These are phyloP conservation scores for Atherinosoma microstoma DNA, from an alignment of 2,797 vertebrate species.

Conservation along the genomic window DNA sequence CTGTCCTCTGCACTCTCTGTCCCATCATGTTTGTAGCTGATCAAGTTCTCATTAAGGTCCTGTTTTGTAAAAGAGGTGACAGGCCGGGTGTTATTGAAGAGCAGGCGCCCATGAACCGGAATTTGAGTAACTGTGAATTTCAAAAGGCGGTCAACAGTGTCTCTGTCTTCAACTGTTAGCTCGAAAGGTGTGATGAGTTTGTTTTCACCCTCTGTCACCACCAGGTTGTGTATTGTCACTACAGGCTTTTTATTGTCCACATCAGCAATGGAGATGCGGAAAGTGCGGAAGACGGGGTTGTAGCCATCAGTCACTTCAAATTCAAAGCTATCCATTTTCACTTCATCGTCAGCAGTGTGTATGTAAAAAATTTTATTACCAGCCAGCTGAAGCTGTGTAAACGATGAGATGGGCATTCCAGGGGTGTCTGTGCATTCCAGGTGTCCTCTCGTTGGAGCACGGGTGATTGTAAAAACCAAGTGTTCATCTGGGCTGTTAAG, in stretches of 20 bases:
- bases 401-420: conserved; percentile 89
- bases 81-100: conserved; percentile 88
- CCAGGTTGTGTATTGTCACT: conserved; percentile 88
- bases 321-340: conserved; percentile 98
- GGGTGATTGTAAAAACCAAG: conserved; percentile 93
- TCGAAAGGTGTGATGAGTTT: conserved; percentile 97
- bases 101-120: conserved; percentile 90
- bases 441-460: conserved; percentile 91
- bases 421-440: conserved; percentile 93
- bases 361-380: conserved; percentile 97
- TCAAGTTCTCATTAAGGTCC: conserved; percentile 95
- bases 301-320: conserved; percentile 96
- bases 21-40: conserved; percentile 95
- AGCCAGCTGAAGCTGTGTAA: conserved; percentile 94
- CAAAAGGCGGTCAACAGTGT: conserved; percentile 88
- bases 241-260: conserved; percentile 98
- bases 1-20: conserved; percentile 90
- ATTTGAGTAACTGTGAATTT: conserved; percentile 92
- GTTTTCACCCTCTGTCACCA: conserved; percentile 89
- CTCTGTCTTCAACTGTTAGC: conserved; percentile 93
- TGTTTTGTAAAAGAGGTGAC: conserved; percentile 92
- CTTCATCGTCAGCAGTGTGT: conserved; percentile 94
- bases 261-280: conserved; percentile 92
- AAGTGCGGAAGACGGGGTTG: conserved; percentile 96
- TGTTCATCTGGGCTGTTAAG: conserved; percentile 96